These are phyloP conservation scores for Anastatus disparis DNA, from an alignment of 1,140 invertebrate species.

Conservation along the genomic window DNA sequence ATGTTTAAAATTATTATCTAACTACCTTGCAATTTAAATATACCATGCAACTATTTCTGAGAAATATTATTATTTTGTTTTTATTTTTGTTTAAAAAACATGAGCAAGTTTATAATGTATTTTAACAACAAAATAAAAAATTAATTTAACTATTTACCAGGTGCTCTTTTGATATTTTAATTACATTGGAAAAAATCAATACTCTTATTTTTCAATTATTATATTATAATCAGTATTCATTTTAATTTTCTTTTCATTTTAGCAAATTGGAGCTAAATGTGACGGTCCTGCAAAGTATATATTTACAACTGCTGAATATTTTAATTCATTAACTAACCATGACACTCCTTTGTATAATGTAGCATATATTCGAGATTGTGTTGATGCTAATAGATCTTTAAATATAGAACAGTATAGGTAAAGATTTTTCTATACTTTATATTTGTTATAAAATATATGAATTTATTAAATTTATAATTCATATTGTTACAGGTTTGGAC, in stretches of 20 bases:
- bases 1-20: too few relatives aligned
- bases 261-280: constrained; percentile 38
- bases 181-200: too few relatives aligned
- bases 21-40: too few relatives aligned
- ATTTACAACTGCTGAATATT: constrained; percentile 28
- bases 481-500: constrained; percentile 10
- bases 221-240: neutral
- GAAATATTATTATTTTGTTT: too few relatives aligned
- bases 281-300: constrained; percentile 25
- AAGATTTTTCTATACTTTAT: neutral
- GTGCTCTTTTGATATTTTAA: too few relatives aligned
- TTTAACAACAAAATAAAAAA: too few relatives aligned
- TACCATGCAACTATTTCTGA: too few relatives aligned
- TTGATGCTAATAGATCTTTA: constrained; percentile 40
- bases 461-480: neutral
- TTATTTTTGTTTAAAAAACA: too few relatives aligned
- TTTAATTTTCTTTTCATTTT: constrained; percentile 1
- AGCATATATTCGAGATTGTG: constrained; percentile 33
- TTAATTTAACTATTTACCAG: too few relatives aligned
- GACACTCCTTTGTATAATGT: constrained; percentile 13
- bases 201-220: too few relatives aligned
- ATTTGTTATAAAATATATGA: neutral
- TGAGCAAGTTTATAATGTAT: too few relatives aligned
- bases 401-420: constrained; percentile 38
- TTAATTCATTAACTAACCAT: neutral